A percentile compares a stretch with the other conserved stretches of the same genome.
Conservation (phyloP, 2,113 vertebrate genomes). For the Brachyhypopomus occidentalis region DNA sequence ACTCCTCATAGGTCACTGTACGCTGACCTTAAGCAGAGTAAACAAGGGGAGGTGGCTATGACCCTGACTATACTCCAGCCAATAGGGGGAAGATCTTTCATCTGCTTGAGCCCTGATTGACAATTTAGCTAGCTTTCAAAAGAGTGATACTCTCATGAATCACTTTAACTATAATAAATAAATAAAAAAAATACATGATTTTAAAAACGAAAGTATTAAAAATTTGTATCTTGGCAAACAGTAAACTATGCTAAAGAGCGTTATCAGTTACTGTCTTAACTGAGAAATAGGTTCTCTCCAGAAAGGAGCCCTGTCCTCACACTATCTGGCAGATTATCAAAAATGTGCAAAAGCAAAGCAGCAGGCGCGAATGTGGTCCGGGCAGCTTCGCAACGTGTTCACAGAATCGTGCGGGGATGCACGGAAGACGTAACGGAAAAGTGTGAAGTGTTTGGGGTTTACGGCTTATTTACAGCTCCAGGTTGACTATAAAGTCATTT, state of each 20-base stretch:
- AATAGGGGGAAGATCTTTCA: slow-evolving; percentile 56
- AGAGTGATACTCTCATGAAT: not conserved
- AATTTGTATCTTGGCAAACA: too few species aligned
- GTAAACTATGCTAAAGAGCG: not conserved
- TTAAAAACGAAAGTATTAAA: not conserved
- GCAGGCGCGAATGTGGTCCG: slow-evolving; percentile 60
- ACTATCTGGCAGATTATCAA: slow-evolving; percentile 72
- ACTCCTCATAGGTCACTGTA: not conserved
- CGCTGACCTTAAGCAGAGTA: slow-evolving; percentile 18
- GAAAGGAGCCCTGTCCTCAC: slow-evolving; percentile 60
- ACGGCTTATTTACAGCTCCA: slow-evolving; percentile 57
- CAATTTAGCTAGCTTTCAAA: not conserved
- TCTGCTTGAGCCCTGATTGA: slow-evolving; percentile 15
- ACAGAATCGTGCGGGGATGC: slow-evolving; percentile 60
- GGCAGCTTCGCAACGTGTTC: slow-evolving; percentile 55
- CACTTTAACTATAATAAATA: slow-evolving; percentile 23
- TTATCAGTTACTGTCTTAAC: slow-evolving; percentile 44
- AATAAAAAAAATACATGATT: not conserved
- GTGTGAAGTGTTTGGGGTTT: slow-evolving; percentile 63
- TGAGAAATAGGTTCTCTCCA: slow-evolving; percentile 66
- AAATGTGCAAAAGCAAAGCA: slow-evolving; percentile 63
- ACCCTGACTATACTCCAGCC: slow-evolving; percentile 50
- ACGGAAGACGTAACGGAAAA: slow-evolving; percentile 66
- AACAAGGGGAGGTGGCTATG: slow-evolving; percentile 28
- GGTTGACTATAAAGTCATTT: slow-evolving; percentile 51